These are phyloP conservation scores for Chymomyza fuscimana DNA, from an alignment of 2,888 invertebrate genomes.

Conservation along the genomic window DNA sequence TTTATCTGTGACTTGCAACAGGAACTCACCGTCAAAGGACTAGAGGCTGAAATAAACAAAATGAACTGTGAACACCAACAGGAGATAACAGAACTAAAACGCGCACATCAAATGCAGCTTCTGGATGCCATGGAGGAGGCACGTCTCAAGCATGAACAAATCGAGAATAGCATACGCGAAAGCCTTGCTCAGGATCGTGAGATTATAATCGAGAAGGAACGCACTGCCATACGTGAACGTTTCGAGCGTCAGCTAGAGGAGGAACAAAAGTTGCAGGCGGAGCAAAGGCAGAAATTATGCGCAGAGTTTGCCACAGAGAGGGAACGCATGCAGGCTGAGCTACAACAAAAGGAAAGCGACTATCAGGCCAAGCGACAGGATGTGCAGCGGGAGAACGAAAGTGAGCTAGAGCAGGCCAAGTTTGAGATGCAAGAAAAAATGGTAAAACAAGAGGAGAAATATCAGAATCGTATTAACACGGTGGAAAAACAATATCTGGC, in stretches of 20 bases:
- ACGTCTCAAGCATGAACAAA: conserved; percentile 83
- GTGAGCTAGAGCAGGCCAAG: conserved; percentile 80
- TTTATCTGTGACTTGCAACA: conserved; percentile 51
- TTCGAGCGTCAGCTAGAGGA: conserved; percentile 82
- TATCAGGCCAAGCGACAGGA: conserved; percentile 78
- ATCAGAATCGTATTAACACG: conserved; percentile 82
- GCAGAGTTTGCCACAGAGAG: conserved; percentile 80
- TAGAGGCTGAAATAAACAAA: conserved; percentile 90
- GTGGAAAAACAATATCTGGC: conserved; percentile 83
- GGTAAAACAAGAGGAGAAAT: conserved; percentile 79
- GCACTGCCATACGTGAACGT: conserved; percentile 82
- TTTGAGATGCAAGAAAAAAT: conserved; percentile 81
- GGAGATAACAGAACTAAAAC: conserved; percentile 81
- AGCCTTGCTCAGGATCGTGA: conserved; percentile 84
- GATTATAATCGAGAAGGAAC: conserved; percentile 83
- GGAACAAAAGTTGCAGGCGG: conserved; percentile 82
- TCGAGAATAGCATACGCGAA: conserved; percentile 83
- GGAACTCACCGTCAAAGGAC: conserved; percentile 92
- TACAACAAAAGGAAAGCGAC: conserved; percentile 80
- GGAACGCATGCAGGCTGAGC: conserved; percentile 78
- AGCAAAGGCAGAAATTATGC: conserved; percentile 81
- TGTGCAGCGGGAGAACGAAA: conserved; percentile 80
- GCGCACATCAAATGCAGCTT: conserved; percentile 84
- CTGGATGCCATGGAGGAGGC: conserved; percentile 86
- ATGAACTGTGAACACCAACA: conserved; percentile 88